Evolutionary conservation across 2,888 invertebrate species (phyloP).

Genomic region (Stenodera caucasica): DNA sequence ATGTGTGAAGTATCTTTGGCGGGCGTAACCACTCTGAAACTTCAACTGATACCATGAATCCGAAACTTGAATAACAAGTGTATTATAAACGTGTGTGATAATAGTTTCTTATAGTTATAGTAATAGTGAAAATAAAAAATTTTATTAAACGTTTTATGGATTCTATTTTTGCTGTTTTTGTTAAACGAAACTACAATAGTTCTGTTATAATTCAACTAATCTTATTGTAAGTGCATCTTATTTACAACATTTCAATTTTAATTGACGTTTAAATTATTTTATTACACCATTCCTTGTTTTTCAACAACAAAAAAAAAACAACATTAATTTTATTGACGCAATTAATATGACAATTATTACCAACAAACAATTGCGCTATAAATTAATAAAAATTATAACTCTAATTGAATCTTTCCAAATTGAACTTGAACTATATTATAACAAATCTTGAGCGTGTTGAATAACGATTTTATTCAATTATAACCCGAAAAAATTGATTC

Average conservation of each 20-base stretch:
- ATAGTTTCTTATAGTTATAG: conserved; percentile 40
- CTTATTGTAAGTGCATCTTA: conserved; percentile 33
- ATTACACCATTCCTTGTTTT: background rate
- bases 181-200: conserved; percentile 5
- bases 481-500: background rate
- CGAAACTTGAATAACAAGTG: conserved; percentile 45
- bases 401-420: background rate
- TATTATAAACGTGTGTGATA: conserved; percentile 42
- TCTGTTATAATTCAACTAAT: background rate
- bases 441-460: background rate
- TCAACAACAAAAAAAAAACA: background rate
- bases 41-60: conserved; percentile 48
- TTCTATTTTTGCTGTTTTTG: conserved; percentile 34
- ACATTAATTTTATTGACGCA: background rate
- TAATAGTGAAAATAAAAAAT: conserved; percentile 43
- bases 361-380: background rate
- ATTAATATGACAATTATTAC: background rate
- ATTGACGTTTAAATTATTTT: conserved; percentile 13
- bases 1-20: conserved; percentile 47
- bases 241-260: conserved; percentile 23
- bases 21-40: conserved; percentile 51
- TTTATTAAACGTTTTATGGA: conserved; percentile 42
- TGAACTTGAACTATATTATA: background rate
- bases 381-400: background rate
- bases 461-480: background rate